phyloP scores from a whole-genome alignment of 2,797 vertebrate species.

The Sciaenops ocellatus region DNA sequence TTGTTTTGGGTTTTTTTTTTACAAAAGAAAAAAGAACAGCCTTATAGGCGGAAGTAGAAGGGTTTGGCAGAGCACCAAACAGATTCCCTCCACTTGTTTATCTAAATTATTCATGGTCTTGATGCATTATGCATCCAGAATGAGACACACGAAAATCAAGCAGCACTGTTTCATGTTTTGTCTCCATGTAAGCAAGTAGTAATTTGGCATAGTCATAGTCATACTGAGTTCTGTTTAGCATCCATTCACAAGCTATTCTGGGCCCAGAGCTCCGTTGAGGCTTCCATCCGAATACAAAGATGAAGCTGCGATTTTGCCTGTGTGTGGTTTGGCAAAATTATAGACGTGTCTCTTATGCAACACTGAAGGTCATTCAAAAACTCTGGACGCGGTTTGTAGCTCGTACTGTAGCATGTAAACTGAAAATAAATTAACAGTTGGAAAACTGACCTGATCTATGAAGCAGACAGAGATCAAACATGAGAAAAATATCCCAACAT shows the following conservation, averaged over 20 bases:
- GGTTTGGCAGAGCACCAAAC: constrained; percentile 77
- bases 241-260: constrained; percentile 56
- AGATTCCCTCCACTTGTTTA: constrained; percentile 80
- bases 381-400: constrained; percentile 9
- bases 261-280: constrained; percentile 38
- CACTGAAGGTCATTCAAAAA: constrained; percentile 42
- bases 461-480: neutral
- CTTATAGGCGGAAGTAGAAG: constrained; percentile 67
- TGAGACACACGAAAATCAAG: constrained; percentile 78
- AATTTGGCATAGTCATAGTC: constrained; percentile 72
- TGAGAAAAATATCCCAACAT: neutral
- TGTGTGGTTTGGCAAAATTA: constrained; percentile 48
- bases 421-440: neutral
- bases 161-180: constrained; percentile 78
- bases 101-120: constrained; percentile 83
- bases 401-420: neutral
- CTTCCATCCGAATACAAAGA: constrained; percentile 62
- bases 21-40: constrained; percentile 30
- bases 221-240: constrained; percentile 39
- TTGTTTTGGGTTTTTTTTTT: constrained; percentile 63
- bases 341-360: constrained; percentile 21
- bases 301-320: constrained; percentile 44
- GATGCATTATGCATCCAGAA: constrained; percentile 82
- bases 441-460: neutral
- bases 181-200: constrained; percentile 78